Evolutionary conservation across 37 sponge, comb jelly and placozoan species (phyloP).

Genomic region (Aplysina aerophoba): DNA sequence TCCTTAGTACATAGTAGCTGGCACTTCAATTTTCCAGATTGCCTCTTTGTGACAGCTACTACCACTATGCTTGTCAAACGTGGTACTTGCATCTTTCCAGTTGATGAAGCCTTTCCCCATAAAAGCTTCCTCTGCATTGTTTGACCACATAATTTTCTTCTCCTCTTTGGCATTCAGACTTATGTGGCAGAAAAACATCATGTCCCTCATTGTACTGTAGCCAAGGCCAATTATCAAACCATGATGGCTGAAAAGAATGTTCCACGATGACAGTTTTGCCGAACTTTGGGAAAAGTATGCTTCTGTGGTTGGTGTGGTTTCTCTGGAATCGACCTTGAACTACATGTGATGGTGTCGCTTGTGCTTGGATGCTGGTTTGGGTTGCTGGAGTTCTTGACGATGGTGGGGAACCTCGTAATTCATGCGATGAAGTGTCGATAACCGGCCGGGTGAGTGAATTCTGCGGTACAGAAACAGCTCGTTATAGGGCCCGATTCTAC

Average conservation of each 20-base stretch:
- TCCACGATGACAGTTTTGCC: background rate
- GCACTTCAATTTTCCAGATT: background rate
- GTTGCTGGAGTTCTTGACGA: too few species aligned
- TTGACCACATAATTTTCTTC: background rate
- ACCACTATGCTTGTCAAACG: background rate
- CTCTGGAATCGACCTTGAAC: slow-evolving; percentile 8
- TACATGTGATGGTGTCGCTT: too few species aligned
- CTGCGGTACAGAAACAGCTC: too few species aligned
- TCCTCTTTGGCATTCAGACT: background rate
- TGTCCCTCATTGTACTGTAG: background rate
- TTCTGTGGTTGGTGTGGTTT: slow-evolving; percentile 36
- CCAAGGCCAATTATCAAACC: background rate
- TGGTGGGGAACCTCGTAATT: too few species aligned
- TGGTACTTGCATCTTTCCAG: background rate
- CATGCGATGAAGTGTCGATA: too few species aligned
- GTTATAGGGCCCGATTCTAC: too few species aligned
- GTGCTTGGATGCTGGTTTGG: too few species aligned
- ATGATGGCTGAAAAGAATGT: background rate
- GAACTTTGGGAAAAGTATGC: background rate
- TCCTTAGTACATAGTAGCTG: background rate
- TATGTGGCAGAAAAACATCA: background rate
- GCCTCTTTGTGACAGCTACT: background rate
- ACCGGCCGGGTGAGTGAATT: too few species aligned
- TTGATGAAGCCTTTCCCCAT: background rate
- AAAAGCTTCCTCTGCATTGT: background rate